Evolutionary conservation across 2,113 vertebrate species (phyloP).

Genomic region (Eleginops maclovinus): DNA sequence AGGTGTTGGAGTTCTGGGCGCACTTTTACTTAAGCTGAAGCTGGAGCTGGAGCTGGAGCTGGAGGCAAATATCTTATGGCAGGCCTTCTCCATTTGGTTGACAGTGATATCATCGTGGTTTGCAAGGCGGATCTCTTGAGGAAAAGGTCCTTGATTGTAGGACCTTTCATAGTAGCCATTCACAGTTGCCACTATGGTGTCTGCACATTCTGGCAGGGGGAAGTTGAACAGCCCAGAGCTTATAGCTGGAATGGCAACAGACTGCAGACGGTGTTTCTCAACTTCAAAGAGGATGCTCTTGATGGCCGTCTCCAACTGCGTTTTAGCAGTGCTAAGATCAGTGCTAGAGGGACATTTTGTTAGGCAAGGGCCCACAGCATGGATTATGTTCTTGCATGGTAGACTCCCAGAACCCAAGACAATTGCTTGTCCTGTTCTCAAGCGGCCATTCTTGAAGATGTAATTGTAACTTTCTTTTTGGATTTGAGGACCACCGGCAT

Average conservation of each 20-base stretch:
- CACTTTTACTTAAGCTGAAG: background rate
- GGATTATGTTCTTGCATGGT: conserved; percentile 85
- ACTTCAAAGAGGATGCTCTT: conserved; percentile 62
- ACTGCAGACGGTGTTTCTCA: fast-evolving
- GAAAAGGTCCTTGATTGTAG: fast-evolving
- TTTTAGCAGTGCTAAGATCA: background rate
- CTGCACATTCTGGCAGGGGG: conserved; percentile 83
- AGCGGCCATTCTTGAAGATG: fast-evolving
- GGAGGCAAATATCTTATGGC: conserved; percentile 52
- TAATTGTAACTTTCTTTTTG: conserved; percentile 47
- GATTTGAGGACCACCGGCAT: conserved; percentile 84
- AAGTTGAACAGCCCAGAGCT: conserved; percentile 91
- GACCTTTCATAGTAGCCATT: conserved; percentile 11
- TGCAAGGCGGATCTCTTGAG: conserved; percentile 85
- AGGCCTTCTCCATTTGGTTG: conserved; percentile 83
- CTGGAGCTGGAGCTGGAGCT: too few relatives aligned
- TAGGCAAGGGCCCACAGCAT: conserved; percentile 88
- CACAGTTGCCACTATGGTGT: conserved; percentile 82
- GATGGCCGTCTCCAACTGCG: conserved; percentile 56
- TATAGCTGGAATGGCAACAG: conserved; percentile 92
- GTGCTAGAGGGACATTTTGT: fast-evolving
- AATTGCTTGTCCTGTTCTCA: conserved; percentile 73
- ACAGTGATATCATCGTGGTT: conserved; percentile 86
- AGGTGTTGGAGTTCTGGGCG: fast-evolving
- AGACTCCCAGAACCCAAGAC: conserved; percentile 78